phyloP scores from a whole-genome alignment of 2,888 invertebrate genomes.

The Xestia xanthographa region DNA sequence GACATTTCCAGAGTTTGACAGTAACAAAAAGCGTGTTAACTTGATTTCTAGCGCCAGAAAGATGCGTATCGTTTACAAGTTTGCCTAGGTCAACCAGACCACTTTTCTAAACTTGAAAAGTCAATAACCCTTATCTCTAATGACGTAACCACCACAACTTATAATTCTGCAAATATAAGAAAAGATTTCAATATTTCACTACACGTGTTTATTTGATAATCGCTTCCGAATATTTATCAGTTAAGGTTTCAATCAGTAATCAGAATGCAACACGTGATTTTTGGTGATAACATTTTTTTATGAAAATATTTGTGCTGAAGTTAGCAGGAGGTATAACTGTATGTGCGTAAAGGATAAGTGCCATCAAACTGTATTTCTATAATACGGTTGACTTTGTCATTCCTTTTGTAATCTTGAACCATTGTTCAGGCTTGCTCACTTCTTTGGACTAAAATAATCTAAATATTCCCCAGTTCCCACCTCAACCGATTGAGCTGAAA shows the following conservation, averaged over 20 bases:
- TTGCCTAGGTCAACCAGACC: constrained; percentile 20
- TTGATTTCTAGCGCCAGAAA: constrained; percentile 4
- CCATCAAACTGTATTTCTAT: neutral
- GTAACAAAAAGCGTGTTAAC: neutral
- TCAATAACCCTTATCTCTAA: constrained; percentile 34
- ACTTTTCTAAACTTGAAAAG: constrained; percentile 28
- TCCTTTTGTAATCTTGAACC: constrained; percentile 5
- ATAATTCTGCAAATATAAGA: constrained; percentile 23
- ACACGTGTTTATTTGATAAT: constrained; percentile 6
- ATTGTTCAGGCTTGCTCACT: neutral
- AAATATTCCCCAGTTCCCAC: too few species aligned
- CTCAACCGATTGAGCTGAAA: too few species aligned
- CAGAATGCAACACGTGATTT: constrained; percentile 37
- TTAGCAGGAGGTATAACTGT: neutral
- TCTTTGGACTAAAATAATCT: neutral
- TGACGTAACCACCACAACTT: constrained; percentile 9
- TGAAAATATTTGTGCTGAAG: neutral
- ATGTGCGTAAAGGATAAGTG: neutral
- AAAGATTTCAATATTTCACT: constrained; percentile 4
- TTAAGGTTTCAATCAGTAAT: constrained; percentile 20
- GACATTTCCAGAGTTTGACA: neutral
- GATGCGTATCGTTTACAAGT: neutral
- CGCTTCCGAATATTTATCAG: constrained; percentile 37
- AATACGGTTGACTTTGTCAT: constrained; percentile 10
- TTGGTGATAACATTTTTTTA: constrained; percentile 10